A percentile compares a stretch with the other conserved stretches of the same genome.
Evolutionary conservation across 2,888 invertebrate genomes (phyloP).

Genomic region (Dinocampus coccinellae): DNA sequence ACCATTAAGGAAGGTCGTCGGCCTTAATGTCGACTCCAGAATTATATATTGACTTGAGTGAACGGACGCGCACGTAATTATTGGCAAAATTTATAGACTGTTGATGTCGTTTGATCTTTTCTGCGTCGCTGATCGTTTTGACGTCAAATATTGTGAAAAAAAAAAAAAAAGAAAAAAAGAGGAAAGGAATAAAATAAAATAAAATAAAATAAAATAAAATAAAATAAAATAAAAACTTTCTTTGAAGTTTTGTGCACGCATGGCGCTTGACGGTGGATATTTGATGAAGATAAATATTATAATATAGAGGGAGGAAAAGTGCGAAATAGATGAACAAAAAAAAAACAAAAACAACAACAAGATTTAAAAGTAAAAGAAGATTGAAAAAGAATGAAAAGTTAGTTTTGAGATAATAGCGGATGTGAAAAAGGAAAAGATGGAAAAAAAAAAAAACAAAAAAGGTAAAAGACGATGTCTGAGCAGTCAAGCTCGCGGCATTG

Average conservation of each 20-base stretch:
- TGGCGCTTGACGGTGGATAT: not conserved
- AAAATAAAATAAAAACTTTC: not conserved
- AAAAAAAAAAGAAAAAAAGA: not conserved
- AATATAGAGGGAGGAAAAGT: too few relatives aligned
- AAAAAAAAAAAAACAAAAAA: too few relatives aligned
- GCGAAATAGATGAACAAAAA: slow-evolving; percentile 3
- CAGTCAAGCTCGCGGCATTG: slow-evolving; percentile 18
- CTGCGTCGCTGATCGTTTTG: not conserved
- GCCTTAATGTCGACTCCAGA: slow-evolving; percentile 29
- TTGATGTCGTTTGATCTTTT: slow-evolving; percentile 10
- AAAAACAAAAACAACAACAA: not conserved
- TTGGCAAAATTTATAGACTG: slow-evolving; percentile 31
- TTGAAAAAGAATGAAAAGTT: not conserved
- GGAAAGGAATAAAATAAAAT: not conserved
- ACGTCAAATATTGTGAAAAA: not conserved
- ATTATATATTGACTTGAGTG: slow-evolving; percentile 15
- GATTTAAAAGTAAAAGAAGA: not conserved
- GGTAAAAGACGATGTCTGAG: slow-evolving; percentile 1
- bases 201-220: too few relatives aligned
- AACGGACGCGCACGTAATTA: slow-evolving; percentile 21
- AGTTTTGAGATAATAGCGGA: slow-evolving; percentile 1
- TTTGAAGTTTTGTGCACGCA: not conserved
- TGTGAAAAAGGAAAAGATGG: not conserved
- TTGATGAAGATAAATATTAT: too few relatives aligned
- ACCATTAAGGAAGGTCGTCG: slow-evolving; percentile 39